Evolutionary conservation across 2,113 vertebrate genomes (phyloP), one percentile per base, ranked within the genome.

Genomic region (Aleadryas rufinucha): DNA sequence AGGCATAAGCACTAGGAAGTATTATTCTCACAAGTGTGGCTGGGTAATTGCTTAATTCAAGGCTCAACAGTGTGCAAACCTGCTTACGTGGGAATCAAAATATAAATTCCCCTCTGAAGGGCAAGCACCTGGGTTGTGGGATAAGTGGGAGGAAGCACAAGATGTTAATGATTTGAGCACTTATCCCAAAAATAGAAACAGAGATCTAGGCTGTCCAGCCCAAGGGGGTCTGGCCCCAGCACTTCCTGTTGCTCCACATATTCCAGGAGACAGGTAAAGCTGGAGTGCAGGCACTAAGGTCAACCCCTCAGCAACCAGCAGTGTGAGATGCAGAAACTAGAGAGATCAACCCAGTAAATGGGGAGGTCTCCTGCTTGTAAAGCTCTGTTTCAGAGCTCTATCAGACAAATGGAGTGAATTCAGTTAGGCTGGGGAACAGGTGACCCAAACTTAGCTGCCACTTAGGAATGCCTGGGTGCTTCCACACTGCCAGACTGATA

Each of bases 11-110:
- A 79, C 63, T 59, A 53, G 79, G 79, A 94, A 93, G 54, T 42
- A 90, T 37, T 83, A 83, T 93, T 80, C 59, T 77, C 54, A 52
- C 15, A 15, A 80, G n/a, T 80, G 82, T 16, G 68, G 16, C 63
- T n/a, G n/a, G 9, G 28, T 69, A 93, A 94, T 66, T 65, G 71
- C n/a, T 87, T 89, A 81, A 92, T 91, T 84, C 72, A 89, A 87
- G 31, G 59, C 76, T 97, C 64, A 74, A 54, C 35, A 70, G 31
- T 11, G 39, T 19, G 13, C 52, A 78, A 16, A 35, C 39, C 57
- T 89, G 18, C 63, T 82, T 92, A 70, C 1, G 2, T 57, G 26
- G 50, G 63, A 94, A 86, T 88, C 50, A 85, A 93, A 92, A 93
- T 59, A 87, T 9, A 80, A 85, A 96, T 92, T 88, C 35, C 45